A percentile compares a stretch with the other conserved stretches of the same genome.
phyloP scores from a whole-genome alignment of 30 jellyfish, hydroid and myxozoan species.

The Morbakka virulenta region DNA sequence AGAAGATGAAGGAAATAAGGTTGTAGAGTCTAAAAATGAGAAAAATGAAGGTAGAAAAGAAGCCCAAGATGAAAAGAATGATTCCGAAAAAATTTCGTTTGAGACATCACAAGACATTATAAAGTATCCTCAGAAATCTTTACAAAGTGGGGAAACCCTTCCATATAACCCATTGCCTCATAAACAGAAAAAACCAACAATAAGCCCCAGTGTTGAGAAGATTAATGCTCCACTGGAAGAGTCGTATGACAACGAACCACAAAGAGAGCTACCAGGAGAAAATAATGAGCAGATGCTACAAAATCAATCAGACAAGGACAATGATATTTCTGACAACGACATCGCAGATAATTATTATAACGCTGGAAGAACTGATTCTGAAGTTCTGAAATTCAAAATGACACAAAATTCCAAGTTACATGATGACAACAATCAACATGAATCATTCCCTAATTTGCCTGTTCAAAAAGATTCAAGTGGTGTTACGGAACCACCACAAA shows the following conservation, averaged over 20 bases:
- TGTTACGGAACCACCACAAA: background rate
- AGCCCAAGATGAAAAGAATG: slow-evolving; percentile 3
- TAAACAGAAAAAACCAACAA: background rate
- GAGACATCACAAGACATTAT: slow-evolving; percentile 61
- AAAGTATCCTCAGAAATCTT: slow-evolving; percentile 50
- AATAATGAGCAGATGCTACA: too few species aligned
- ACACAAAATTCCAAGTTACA: background rate
- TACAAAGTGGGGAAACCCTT: background rate
- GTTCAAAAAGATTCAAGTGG: background rate
- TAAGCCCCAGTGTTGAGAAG: slow-evolving; percentile 27
- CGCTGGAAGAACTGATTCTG: background rate
- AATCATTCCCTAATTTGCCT: background rate
- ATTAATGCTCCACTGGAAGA: background rate
- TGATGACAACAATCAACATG: background rate
- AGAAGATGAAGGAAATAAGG: background rate
- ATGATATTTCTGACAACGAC: background rate
- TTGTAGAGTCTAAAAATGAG: background rate
- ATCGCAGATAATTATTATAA: background rate
- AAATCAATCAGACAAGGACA: too few species aligned
- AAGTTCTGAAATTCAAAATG: background rate
- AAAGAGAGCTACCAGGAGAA: background rate
- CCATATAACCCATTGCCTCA: background rate
- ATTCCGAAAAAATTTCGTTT: slow-evolving; percentile 1
- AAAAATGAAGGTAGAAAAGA: background rate
- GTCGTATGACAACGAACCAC: background rate